A percentile compares a stretch with the other conserved stretches of the same genome.
These are phyloP conservation scores for Phortica okadai DNA, from an alignment of 2,888 invertebrate species.

Conservation along the genomic window DNA sequence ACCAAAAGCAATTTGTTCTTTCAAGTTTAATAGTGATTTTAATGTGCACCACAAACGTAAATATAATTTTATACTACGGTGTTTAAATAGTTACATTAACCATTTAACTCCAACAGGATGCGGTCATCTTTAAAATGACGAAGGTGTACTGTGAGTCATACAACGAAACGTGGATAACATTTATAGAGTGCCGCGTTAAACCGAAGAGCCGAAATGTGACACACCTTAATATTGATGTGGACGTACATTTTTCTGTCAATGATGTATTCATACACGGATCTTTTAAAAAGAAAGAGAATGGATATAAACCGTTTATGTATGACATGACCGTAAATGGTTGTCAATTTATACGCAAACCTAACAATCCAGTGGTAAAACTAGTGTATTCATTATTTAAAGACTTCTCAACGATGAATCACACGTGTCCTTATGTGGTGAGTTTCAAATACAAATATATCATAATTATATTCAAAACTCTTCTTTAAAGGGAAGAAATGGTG, in stretches of 20 bases:
- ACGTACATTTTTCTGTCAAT: neutral
- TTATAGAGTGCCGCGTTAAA: neutral
- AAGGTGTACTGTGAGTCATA: constrained; percentile 14
- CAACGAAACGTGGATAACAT: neutral
- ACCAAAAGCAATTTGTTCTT: too few species aligned
- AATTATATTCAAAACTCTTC: too few species aligned
- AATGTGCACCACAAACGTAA: too few species aligned
- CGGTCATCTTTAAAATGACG: constrained; percentile 5
- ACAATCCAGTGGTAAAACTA: neutral
- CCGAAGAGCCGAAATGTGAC: constrained; percentile 18
- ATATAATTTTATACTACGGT: too few species aligned
- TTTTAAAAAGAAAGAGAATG: constrained; percentile 13
- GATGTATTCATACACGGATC: neutral
- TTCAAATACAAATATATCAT: neutral
- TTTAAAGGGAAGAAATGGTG: neutral
- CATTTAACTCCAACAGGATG: neutral
- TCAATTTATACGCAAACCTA: too few species aligned
- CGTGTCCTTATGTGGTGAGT: constrained; percentile 39
- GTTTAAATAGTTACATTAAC: too few species aligned
- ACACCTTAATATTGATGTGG: neutral
- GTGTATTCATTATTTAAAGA: neutral
- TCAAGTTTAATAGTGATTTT: too few species aligned
- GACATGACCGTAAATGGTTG: neutral
- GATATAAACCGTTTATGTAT: constrained; percentile 10
- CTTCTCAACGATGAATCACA: constrained; percentile 14